phyloP scores from a whole-genome alignment of 2,113 vertebrate genomes.

The Axis porcinus region DNA sequence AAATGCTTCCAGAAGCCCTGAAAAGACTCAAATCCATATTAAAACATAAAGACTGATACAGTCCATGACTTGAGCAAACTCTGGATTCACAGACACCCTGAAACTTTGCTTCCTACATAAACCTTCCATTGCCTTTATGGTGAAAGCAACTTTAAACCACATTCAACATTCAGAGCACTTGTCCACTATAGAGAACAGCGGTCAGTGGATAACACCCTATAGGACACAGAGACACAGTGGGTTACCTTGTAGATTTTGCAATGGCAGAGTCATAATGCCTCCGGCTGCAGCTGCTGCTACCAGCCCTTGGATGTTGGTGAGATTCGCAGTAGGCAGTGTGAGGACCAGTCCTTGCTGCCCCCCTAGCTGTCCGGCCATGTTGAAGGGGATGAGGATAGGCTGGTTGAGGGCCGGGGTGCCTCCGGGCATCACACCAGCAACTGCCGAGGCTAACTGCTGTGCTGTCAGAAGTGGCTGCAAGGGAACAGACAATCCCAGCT shows the following conservation, averaged over 20 bases:
- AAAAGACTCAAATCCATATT: background rate
- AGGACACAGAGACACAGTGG: background rate
- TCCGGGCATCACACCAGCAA: conserved; percentile 95
- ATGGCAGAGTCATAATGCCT: conserved; percentile 98
- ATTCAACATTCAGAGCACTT: background rate
- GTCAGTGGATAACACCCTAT: background rate
- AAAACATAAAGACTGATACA: background rate
- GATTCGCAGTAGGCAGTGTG: conserved; percentile 94
- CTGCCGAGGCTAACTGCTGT: conserved; percentile 94
- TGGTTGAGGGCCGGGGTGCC: conserved; percentile 93
- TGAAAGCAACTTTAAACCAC: background rate
- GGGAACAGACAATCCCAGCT: conserved; percentile 60
- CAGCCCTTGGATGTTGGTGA: conserved; percentile 95
- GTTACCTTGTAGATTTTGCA: conserved; percentile 99
- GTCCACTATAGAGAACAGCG: background rate
- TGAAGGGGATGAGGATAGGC: conserved; percentile 99
- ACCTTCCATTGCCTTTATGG: background rate
- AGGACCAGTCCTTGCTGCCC: conserved; percentile 98
- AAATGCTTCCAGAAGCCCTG: background rate
- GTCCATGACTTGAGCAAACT: background rate
- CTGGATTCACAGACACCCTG: background rate
- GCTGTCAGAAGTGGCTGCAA: conserved; percentile 94
- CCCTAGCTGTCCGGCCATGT: conserved; percentile 95
- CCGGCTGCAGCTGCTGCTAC: conserved; percentile 98
- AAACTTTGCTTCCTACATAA: background rate